Evolutionary conservation across 2,797 vertebrate species (phyloP).

Genomic region (Rhinogobio ventralis): DNA sequence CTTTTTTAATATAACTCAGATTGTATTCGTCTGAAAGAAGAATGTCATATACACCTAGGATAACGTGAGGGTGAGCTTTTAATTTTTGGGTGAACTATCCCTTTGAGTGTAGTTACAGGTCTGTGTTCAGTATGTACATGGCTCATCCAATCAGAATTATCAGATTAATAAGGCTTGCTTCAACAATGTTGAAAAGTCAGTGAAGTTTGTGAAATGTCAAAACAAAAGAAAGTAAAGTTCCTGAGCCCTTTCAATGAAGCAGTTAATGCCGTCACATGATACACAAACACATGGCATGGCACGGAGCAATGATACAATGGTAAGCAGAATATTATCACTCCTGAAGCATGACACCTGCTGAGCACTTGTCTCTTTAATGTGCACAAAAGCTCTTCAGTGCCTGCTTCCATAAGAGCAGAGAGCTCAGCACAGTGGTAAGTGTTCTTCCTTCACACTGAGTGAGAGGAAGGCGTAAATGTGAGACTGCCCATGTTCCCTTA

Average conservation of each 20-base stretch:
- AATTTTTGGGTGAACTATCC: too few species aligned
- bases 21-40: too few species aligned
- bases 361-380: not conserved
- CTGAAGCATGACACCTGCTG: slow-evolving; percentile 12
- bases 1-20: too few species aligned
- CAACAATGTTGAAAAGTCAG: not conserved
- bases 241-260: not conserved
- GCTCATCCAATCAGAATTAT: not conserved
- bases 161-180: not conserved
- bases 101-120: too few species aligned
- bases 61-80: too few species aligned
- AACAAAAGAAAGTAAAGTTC: not conserved
- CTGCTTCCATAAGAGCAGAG: not conserved
- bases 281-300: not conserved
- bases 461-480: slow-evolving; percentile 7
- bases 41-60: too few species aligned
- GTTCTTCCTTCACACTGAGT: slow-evolving; percentile 14
- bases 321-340: slow-evolving; percentile 6
- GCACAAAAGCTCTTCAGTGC: not conserved
- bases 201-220: not conserved
- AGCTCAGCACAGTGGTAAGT: not conserved
- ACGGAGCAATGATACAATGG: not conserved
- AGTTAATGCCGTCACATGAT: not conserved
- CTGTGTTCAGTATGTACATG: not conserved
- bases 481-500: not conserved